phyloP scores from a whole-genome alignment of 2,113 vertebrate species.

The human (Homo sapiens) region DNA sequence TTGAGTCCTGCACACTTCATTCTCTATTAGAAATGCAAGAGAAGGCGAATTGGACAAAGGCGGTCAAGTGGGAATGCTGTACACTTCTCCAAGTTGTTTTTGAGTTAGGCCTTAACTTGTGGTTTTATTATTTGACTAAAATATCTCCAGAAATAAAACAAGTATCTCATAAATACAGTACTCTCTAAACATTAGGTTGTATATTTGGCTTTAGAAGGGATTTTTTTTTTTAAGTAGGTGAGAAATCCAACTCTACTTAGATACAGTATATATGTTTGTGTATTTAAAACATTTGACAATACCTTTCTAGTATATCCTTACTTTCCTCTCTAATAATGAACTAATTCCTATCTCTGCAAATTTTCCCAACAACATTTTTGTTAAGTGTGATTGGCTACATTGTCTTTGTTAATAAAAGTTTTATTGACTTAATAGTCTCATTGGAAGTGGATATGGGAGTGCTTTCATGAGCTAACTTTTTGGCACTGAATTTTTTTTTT shows the following conservation, averaged over 20 bases:
- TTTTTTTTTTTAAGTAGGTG: not conserved
- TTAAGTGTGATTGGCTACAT: not conserved
- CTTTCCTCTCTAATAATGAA: not conserved
- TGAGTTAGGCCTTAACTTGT: not conserved
- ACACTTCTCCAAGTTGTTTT: not conserved
- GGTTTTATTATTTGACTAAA: not conserved
- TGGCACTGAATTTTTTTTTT: not conserved
- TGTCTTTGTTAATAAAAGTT: not conserved
- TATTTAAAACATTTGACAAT: not conserved
- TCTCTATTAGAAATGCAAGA: not conserved
- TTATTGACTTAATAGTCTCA: not conserved
- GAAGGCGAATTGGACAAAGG: not conserved
- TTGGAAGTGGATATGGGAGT: not conserved
- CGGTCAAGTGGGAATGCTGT: not conserved
- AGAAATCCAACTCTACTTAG: not conserved
- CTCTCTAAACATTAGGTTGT: not conserved
- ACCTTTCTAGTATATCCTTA: not conserved
- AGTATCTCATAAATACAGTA: not conserved
- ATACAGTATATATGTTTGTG: not conserved
- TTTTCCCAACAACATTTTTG: not conserved
- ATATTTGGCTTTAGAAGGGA: not conserved
- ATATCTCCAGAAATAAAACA: not conserved
- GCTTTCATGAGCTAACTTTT: constrained; percentile 20
- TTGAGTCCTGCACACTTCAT: not conserved
- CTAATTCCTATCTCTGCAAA: not conserved